These are phyloP conservation scores for Himalopsyche anomala DNA, from an alignment of 2,888 invertebrate genomes.

Conservation along the genomic window DNA sequence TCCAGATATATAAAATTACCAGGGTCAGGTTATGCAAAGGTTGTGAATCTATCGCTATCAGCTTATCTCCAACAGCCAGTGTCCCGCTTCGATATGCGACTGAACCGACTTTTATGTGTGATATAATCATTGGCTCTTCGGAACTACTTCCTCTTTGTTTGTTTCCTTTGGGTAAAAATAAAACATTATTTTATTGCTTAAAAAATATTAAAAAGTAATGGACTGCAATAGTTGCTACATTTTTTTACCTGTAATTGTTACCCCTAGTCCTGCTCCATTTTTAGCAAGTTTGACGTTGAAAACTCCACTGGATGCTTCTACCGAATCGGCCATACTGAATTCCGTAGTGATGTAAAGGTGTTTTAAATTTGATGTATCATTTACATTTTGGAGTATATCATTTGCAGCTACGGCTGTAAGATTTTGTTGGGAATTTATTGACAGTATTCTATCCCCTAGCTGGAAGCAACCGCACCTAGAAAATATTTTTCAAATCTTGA, in stretches of 20 bases:
- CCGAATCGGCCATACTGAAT: conserved; percentile 94
- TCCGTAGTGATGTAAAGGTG: conserved; percentile 89
- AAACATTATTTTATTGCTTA: no score
- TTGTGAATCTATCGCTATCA: conserved; percentile 91
- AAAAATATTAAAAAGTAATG: background rate
- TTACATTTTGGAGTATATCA: conserved; percentile 78
- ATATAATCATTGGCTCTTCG: conserved; percentile 88
- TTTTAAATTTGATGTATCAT: conserved; percentile 77
- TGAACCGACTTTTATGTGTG: conserved; percentile 93
- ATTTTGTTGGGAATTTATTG: conserved; percentile 88
- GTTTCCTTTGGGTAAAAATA: conserved; percentile 69
- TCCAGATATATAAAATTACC: conserved; percentile 70
- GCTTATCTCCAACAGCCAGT: conserved; percentile 89
- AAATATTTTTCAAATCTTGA: no score
- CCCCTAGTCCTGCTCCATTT: conserved; percentile 88
- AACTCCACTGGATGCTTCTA: conserved; percentile 92
- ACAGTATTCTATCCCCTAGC: conserved; percentile 88
- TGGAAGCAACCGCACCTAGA: conserved; percentile 84
- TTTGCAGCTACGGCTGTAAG: conserved; percentile 79
- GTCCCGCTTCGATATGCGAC: conserved; percentile 94
- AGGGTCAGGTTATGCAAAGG: conserved; percentile 84
- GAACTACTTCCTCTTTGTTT: conserved; percentile 75
- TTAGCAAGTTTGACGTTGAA: conserved; percentile 93
- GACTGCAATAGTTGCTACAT: background rate
- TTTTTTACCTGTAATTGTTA: conserved; percentile 87